Percentiles rank a stretch among this genome's conserved stretches.
phyloP scores from a whole-genome alignment of 2,888 invertebrate genomes.

The Archaeoteleia sp. region DNA sequence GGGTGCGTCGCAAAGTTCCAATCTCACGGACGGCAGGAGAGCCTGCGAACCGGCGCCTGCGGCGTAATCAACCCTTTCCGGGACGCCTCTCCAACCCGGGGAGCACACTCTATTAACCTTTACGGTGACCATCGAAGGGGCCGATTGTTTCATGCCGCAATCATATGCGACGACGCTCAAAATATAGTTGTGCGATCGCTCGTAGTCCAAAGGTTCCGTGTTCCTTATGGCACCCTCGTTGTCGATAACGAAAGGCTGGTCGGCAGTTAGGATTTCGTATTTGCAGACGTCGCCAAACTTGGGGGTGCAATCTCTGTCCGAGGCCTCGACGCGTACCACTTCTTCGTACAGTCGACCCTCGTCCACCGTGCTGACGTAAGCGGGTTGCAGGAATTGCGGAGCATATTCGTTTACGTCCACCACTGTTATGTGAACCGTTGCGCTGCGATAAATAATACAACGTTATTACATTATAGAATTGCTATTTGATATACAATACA shows the following conservation, averaged over 20 bases:
- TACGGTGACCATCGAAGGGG: conserved; percentile 97
- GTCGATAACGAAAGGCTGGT: conserved; percentile 93
- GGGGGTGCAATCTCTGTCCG: conserved; percentile 96
- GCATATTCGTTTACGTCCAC: conserved; percentile 97
- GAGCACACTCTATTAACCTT: conserved; percentile 82
- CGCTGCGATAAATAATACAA: conserved; percentile 79
- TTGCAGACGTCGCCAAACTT: conserved; percentile 97
- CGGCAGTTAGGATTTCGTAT: conserved; percentile 94
- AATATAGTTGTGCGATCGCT: conserved; percentile 95
- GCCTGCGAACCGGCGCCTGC: conserved; percentile 86
- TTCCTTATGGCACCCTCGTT: conserved; percentile 95
- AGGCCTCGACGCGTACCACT: conserved; percentile 92
- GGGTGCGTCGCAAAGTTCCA: conserved; percentile 81
- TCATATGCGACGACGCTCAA: conserved; percentile 97
- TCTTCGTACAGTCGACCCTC: conserved; percentile 93
- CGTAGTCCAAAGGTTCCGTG: conserved; percentile 94
- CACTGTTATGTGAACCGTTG: conserved; percentile 94
- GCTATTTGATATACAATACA: no score
- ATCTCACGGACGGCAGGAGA: conserved; percentile 85
- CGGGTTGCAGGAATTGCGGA: conserved; percentile 92
- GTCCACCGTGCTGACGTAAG: conserved; percentile 92
- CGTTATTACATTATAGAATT: no score
- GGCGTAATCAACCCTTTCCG: conserved; percentile 90
- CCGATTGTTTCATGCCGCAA: conserved; percentile 96
- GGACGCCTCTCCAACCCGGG: conserved; percentile 79